Conservation (phyloP, 2,113 vertebrate genomes). For the Carlito syrichta region DNA sequence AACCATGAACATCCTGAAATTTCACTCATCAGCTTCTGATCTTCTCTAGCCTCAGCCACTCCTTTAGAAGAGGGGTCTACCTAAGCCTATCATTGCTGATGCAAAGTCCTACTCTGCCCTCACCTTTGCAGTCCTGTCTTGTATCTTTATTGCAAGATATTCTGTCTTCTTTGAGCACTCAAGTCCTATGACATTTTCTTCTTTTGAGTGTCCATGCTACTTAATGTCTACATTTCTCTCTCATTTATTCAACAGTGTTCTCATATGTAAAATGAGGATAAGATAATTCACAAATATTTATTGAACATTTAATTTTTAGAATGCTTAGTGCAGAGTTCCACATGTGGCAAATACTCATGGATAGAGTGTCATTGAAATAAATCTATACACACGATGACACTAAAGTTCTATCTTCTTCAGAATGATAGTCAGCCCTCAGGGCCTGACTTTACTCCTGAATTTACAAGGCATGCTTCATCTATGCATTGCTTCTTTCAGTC, state of each 20-base stretch:
- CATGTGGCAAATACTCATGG: neutral
- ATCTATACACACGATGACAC: neutral
- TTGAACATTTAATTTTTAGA: too few species aligned
- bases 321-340: neutral
- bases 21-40: neutral
- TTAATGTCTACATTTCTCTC: neutral
- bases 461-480: neutral
- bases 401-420: neutral
- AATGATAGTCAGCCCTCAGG: neutral
- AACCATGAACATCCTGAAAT: neutral
- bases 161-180: neutral
- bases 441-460: neutral
- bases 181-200: neutral
- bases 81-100: neutral
- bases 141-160: neutral
- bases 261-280: neutral
- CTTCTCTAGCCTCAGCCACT: neutral
- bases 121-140: neutral
- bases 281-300: too few species aligned
- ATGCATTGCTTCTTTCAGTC: neutral
- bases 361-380: neutral
- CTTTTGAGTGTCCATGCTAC: neutral
- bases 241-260: neutral
- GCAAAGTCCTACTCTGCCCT: neutral
- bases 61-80: neutral